Base-by-base conservation (phyloP, 1,140 invertebrate species). In the Carposina sasakii region DNA sequence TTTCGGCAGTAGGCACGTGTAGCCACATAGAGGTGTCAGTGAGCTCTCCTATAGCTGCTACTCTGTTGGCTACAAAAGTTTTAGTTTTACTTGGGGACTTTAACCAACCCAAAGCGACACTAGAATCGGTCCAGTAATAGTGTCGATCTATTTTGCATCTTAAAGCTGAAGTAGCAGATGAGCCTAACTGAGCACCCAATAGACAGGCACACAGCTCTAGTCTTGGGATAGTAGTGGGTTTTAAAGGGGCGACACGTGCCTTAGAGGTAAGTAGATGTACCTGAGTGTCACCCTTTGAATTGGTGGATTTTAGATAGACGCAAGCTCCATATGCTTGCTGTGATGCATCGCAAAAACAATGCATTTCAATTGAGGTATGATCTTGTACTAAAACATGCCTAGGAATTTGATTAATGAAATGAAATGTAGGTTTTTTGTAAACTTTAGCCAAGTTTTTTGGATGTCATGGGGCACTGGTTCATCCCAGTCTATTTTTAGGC, bases 41-140 rank as follows among this genome's bases (percentile, higher is more conserved):
- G 0, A 65, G 16, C 12, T 70, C 57, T 34, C 67, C 48, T 20
- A 83, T 82, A 23, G 76, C 60, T 0, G 47, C 22, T 0, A 85
- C 60, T 28, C 77, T 41, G 54, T 87, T 78, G 0, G 49, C 62
- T 1, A 85, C 76, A 59, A 73, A 85, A 0, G 60, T 63, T 59
- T 84, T 72, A 49, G 67, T 63, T 23, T 54, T 44, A 5, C 50
- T 46, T 6, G 69, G 54, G 8, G 37, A 49, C 16, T 53, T 41
- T 5, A 86, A 48, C 79, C 79, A 86, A 4, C 56, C 22, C 15
- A 86, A 41, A 1, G 70, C 66, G 12, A 83, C 64, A 4, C 48
- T 67, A 0, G 79, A 85, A 59, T 86, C 82, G 3, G 66, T 57
- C 64, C 44, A 42, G 57, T 50, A 33, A 23, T 22, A 15, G 21